These are phyloP conservation scores for Drosophila kurseongensis DNA, from an alignment of 1,140 invertebrate genomes.

Conservation along the genomic window DNA sequence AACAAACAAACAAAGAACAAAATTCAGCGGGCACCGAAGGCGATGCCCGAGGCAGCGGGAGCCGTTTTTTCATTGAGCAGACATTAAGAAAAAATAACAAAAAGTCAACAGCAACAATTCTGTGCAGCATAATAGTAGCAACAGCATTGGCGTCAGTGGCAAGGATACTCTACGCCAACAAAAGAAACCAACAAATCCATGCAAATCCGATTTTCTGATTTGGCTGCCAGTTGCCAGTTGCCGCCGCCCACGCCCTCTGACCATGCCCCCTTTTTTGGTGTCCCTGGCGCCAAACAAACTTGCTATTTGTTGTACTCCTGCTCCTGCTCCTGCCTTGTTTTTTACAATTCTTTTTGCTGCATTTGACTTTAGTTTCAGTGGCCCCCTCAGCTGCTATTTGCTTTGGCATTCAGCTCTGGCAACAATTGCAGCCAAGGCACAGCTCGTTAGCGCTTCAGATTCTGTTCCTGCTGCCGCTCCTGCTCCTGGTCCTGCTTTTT, in stretches of 20 bases:
- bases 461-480: constrained; percentile 6
- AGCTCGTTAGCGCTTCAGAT: constrained; percentile 74
- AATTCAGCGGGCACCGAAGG: constrained; percentile 66
- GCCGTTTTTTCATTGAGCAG: constrained; percentile 72
- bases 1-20: constrained; percentile 70
- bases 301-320: constrained; percentile 32
- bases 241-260: background rate
- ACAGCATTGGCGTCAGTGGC: constrained; percentile 75
- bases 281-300: constrained; percentile 38
- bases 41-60: constrained; percentile 47
- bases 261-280: constrained; percentile 8
- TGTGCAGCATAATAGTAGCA: constrained; percentile 70
- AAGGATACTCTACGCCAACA: constrained; percentile 76
- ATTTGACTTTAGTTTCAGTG: constrained; percentile 77
- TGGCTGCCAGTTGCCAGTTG: constrained; percentile 45
- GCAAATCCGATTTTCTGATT: constrained; percentile 83
- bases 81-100: constrained; percentile 83
- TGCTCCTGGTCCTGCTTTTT: background rate
- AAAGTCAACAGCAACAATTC: constrained; percentile 74
- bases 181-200: constrained; percentile 83
- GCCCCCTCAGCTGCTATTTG: constrained; percentile 77
- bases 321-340: constrained; percentile 31
- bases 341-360: constrained; percentile 49
- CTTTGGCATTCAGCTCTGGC: constrained; percentile 80
- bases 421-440: constrained; percentile 81